Conservation (phyloP, 2,888 invertebrate genomes). For the Philhelius pedissequus region DNA sequence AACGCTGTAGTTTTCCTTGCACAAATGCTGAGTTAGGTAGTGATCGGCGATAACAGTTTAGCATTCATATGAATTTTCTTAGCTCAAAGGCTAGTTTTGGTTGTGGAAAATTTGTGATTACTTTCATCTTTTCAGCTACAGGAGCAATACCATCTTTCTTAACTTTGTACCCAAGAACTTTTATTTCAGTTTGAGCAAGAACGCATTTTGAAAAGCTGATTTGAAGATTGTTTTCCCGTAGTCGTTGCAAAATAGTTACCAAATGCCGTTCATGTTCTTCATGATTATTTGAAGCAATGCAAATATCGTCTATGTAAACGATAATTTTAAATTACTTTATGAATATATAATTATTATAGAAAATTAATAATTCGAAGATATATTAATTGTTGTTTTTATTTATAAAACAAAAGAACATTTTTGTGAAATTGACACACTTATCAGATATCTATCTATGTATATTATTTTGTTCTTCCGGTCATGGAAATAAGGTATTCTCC, state of each 20-base stretch:
- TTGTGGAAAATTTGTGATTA: too few relatives aligned
- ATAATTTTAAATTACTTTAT: too few relatives aligned
- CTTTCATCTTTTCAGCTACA: not conserved
- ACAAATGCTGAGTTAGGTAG: not conserved
- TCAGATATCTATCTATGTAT: too few relatives aligned
- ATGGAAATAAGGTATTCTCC: too few relatives aligned
- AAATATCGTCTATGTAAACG: too few relatives aligned
- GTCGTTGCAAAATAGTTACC: conserved; percentile 62
- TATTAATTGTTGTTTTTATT: too few relatives aligned
- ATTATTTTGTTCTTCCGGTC: too few relatives aligned
- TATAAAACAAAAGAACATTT: too few relatives aligned
- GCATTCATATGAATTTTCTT: not conserved
- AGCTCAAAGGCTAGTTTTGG: not conserved
- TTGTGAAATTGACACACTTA: too few relatives aligned
- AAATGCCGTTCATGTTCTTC: conserved; percentile 59
- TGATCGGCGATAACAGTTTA: not conserved
- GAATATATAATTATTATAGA: too few relatives aligned
- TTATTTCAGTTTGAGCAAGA: not conserved
- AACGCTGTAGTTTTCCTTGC: not conserved
- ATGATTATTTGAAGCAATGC: conserved; percentile 27
- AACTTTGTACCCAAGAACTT: not conserved
- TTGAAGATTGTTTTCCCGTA: conserved; percentile 67
- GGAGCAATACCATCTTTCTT: not conserved
- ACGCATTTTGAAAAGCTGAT: conserved; percentile 69
- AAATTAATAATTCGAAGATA: too few relatives aligned